phyloP scores from a whole-genome alignment of 2,797 vertebrate genomes.

The Harpagifer antarcticus region DNA sequence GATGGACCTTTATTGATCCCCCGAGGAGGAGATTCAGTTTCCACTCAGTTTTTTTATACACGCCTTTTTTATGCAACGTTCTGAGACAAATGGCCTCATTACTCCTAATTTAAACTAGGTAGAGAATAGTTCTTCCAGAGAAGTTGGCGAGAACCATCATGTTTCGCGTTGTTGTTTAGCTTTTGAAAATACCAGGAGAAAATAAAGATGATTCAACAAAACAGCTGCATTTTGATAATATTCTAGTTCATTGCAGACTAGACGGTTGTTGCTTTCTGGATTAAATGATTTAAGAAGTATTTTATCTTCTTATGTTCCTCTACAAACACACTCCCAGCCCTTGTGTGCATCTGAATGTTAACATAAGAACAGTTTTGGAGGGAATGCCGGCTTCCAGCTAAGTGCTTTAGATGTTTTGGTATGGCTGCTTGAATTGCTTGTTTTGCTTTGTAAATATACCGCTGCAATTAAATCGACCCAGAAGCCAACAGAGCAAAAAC shows the following conservation, averaged over 20 bases:
- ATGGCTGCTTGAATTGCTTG: conserved; percentile 31
- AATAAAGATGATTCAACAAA: conserved; percentile 11
- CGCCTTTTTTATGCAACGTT: conserved; percentile 9
- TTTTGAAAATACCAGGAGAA: conserved; percentile 30
- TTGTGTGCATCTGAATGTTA: conserved; percentile 11
- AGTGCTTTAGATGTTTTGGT: conserved; percentile 31
- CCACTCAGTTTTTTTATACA: neutral
- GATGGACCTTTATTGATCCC: too few relatives aligned
- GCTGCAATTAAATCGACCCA: conserved; percentile 53
- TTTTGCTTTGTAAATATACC: conserved; percentile 54
- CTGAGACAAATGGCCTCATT: conserved; percentile 81
- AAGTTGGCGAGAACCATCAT: conserved; percentile 34
- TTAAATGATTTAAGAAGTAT: neutral
- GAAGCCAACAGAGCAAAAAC: conserved; percentile 28
- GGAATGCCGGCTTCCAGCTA: conserved; percentile 1
- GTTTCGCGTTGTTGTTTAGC: conserved; percentile 8
- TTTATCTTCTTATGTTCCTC: neutral
- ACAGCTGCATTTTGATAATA: neutral
- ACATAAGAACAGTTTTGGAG: neutral
- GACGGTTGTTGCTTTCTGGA: neutral
- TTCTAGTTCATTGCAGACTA: conserved; percentile 5
- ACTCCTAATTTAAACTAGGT: conserved; percentile 62
- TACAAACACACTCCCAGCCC: conserved; percentile 19
- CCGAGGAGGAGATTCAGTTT: too few relatives aligned
- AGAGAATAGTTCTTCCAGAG: conserved; percentile 52